A percentile compares a stretch with the other conserved stretches of the same genome.
Conservation (phyloP, 2,797 vertebrate species). For the Echeneis naucrates region DNA sequence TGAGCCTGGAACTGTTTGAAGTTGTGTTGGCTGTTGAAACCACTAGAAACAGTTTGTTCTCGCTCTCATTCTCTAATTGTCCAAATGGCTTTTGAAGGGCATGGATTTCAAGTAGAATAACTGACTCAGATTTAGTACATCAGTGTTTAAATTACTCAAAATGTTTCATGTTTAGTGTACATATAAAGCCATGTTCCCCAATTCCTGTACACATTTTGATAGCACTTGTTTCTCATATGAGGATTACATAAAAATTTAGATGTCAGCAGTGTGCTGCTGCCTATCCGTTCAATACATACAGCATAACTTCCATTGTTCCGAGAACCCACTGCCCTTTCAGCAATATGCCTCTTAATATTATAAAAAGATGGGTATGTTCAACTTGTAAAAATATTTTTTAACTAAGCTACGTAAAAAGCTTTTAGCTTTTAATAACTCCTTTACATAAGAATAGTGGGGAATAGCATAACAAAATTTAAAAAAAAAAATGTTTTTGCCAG, state of each 20-base stretch:
- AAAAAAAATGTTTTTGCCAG: neutral
- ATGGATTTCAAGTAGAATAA: conserved; percentile 19
- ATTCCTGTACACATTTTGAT: conserved; percentile 9
- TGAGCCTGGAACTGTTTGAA: conserved; percentile 46
- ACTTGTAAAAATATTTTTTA: neutral
- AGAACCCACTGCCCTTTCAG: conserved; percentile 23
- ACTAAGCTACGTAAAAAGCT: neutral
- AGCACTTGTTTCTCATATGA: neutral
- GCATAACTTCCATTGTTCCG: conserved; percentile 12
- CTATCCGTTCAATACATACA: conserved; percentile 33
- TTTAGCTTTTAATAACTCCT: neutral
- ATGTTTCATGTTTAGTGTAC: neutral
- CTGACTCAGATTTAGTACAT: conserved; percentile 6
- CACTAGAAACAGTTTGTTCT: conserved; percentile 63
- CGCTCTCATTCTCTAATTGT: conserved; percentile 35
- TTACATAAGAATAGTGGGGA: neutral
- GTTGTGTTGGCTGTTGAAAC: conserved; percentile 54
- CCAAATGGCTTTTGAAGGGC: conserved; percentile 47
- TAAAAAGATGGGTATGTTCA: conserved; percentile 14
- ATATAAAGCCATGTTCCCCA: neutral
- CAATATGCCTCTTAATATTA: neutral
- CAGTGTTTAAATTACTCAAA: conserved; percentile 1
- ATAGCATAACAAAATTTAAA: neutral
- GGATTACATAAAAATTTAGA: conserved; percentile 7
- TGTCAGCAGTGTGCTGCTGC: neutral